Evolutionary conservation across 2,797 vertebrate genomes (phyloP).

Genomic region (Chloroceryle inda): DNA sequence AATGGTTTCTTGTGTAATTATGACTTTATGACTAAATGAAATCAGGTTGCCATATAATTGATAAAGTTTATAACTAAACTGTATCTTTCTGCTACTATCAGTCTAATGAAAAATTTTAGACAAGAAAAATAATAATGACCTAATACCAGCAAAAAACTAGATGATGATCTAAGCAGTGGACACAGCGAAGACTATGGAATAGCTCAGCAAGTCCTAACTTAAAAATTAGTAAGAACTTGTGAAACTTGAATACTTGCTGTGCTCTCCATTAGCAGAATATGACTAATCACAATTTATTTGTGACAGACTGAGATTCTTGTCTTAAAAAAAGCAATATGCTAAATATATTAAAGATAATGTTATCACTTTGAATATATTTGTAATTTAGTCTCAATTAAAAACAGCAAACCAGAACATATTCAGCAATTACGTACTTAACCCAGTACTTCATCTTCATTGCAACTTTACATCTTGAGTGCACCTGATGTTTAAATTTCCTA

Average conservation of each 20-base stretch:
- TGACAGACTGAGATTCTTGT: not conserved
- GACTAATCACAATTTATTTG: not conserved
- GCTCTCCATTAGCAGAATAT: not conserved
- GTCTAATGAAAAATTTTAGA: no score
- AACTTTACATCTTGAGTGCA: not conserved
- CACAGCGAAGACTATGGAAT: no score
- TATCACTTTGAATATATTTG: not conserved
- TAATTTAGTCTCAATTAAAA: not conserved
- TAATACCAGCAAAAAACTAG: no score
- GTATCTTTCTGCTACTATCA: not conserved
- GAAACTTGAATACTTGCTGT: not conserved
- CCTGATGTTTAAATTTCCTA: not conserved
- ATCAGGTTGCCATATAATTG: not conserved
- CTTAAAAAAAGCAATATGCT: not conserved
- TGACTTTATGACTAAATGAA: no score
- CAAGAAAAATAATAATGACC: not conserved
- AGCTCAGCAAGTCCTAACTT: no score
- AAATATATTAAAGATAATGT: not conserved
- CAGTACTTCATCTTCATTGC: not conserved
- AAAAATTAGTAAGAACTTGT: not conserved
- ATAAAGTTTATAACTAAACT: not conserved
- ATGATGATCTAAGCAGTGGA: no score
- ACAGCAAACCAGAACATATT: not conserved
- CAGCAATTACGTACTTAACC: rapidly evolving
- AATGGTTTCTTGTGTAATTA: no score